A percentile compares a stretch with the other conserved stretches of the same genome.
Conservation (phyloP, 2,113 vertebrate species). For the Lophotis ruficrista region DNA sequence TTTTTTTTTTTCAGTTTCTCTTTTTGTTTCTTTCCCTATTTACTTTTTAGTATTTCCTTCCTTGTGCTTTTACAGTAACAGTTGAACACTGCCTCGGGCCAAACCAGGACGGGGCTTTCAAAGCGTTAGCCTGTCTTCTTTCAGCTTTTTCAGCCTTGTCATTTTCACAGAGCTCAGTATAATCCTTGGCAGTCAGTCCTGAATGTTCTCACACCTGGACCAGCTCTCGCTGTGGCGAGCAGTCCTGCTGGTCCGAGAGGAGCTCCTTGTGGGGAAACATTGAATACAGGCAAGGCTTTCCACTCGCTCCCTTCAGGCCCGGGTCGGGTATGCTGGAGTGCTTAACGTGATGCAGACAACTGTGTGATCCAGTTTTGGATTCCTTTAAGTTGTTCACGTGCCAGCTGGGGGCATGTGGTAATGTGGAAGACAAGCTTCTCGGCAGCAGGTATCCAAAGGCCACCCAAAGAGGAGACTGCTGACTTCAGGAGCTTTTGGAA, state of each 20-base stretch:
- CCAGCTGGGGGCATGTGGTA: background rate
- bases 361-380: background rate
- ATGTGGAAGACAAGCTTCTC: background rate
- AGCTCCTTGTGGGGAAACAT: background rate
- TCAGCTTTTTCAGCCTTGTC: background rate
- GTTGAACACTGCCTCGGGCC: background rate
- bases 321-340: background rate
- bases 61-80: background rate
- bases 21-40: background rate
- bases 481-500: background rate
- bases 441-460: background rate
- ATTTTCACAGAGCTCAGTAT: background rate
- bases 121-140: background rate
- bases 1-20: background rate
- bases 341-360: background rate
- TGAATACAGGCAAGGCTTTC: background rate
- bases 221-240: background rate
- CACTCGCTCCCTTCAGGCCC: background rate
- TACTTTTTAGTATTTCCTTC: background rate
- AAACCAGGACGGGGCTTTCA: background rate
- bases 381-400: background rate
- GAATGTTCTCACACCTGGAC: background rate
- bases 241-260: background rate
- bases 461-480: background rate
- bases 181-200: background rate